Evolutionary conservation across 2,888 invertebrate species (phyloP).

Genomic region (Dorcus parallelipipedus): DNA sequence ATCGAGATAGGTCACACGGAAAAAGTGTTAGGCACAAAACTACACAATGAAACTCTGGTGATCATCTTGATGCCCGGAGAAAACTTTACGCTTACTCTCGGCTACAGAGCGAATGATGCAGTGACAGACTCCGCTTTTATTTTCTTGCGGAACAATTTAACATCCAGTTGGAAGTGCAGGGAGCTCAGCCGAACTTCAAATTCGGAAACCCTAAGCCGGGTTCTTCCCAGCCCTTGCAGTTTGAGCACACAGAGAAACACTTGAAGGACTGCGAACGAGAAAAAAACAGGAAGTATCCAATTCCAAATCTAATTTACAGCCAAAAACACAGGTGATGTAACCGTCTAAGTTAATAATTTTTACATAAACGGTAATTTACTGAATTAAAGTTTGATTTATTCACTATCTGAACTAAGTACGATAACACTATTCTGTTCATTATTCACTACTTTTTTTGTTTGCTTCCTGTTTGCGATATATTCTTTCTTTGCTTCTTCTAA

Average conservation of each 20-base stretch:
- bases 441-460: too few relatives aligned
- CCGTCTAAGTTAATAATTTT: slow-evolving; percentile 70
- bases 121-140: slow-evolving; percentile 52
- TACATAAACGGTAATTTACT: slow-evolving; percentile 54
- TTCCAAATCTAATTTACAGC: slow-evolving; percentile 75
- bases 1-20: slow-evolving; percentile 20
- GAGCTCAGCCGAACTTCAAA: slow-evolving; percentile 82
- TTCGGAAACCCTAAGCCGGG: slow-evolving; percentile 86
- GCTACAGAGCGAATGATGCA: slow-evolving; percentile 50
- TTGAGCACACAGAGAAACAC: slow-evolving; percentile 68
- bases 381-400: too few relatives aligned
- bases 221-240: slow-evolving; percentile 68
- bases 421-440: too few relatives aligned
- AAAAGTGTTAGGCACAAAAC: slow-evolving; percentile 31
- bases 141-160: slow-evolving; percentile 84
- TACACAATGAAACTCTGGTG: slow-evolving; percentile 53
- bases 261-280: slow-evolving; percentile 55
- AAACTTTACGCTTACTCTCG: slow-evolving; percentile 50
- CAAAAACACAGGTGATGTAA: slow-evolving; percentile 86
- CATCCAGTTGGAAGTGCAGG: slow-evolving; percentile 81
- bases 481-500: too few relatives aligned
- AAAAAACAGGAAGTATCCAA: slow-evolving; percentile 42
- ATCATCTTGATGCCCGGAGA: slow-evolving; percentile 60
- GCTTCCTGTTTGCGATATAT: too few relatives aligned
- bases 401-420: too few relatives aligned